Conservation (phyloP, 2,797 vertebrate genomes). For the Manis crassicaudata region DNA sequence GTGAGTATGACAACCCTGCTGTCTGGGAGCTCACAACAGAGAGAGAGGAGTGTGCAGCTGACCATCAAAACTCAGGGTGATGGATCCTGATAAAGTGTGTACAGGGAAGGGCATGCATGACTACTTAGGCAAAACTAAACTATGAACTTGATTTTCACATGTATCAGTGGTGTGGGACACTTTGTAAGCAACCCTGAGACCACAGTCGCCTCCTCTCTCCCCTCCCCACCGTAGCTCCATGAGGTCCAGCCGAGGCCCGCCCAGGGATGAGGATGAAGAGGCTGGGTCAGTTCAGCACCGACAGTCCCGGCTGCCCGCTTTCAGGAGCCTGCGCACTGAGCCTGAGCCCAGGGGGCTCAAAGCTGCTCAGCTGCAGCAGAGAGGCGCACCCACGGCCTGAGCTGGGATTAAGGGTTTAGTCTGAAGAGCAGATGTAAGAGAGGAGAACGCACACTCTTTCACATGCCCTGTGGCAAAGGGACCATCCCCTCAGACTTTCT, state of each 20-base stretch:
- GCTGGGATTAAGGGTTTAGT: conserved; percentile 44
- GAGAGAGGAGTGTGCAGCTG: neutral
- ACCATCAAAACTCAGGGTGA: neutral
- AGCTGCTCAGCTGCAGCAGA: conserved; percentile 12
- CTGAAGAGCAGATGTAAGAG: conserved; percentile 51
- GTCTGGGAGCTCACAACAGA: neutral
- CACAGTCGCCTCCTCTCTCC: neutral
- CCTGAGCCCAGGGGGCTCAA: neutral
- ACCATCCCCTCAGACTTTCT: neutral
- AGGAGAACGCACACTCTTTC: conserved; percentile 14
- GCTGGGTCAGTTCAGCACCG: neutral
- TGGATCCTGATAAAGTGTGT: neutral
- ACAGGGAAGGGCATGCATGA: neutral
- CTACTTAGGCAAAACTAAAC: neutral
- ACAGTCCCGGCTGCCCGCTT: neutral
- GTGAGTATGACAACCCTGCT: neutral
- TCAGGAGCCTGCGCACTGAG: neutral
- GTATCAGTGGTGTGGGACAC: neutral
- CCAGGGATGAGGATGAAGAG: neutral
- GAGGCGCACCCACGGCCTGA: neutral
- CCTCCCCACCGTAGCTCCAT: neutral
- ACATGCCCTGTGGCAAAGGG: neutral
- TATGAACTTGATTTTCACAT: neutral
- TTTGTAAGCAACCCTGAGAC: accelerated
- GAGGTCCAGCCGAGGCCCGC: neutral